A percentile compares a stretch with the other conserved stretches of the same genome.
These are phyloP conservation scores for Lates calcarifer DNA, from an alignment of 2,113 vertebrate genomes.

Conservation along the genomic window DNA sequence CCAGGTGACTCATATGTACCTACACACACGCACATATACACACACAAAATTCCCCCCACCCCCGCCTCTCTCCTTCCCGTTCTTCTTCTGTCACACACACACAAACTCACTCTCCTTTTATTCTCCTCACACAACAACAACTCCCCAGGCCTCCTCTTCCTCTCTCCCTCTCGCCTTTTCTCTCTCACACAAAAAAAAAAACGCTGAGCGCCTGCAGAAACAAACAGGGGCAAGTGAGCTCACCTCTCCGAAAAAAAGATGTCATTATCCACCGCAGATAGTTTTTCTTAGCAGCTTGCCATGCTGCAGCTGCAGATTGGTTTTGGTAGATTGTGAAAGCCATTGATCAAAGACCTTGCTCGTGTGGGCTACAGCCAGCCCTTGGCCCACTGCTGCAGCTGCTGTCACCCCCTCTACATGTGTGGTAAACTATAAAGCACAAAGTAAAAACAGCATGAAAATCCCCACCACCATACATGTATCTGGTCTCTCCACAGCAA, in stretches of 20 bases:
- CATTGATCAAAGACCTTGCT: constrained; percentile 46
- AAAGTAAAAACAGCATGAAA: constrained; percentile 10
- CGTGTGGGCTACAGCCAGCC: constrained; percentile 23
- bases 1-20: constrained; percentile 83
- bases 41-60: constrained; percentile 8
- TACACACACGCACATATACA: background rate
- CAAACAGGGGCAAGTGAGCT: background rate
- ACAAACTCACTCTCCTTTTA: constrained; percentile 8
- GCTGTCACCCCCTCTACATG: constrained; percentile 40
- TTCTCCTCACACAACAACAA: constrained; percentile 17
- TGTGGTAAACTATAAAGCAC: constrained; percentile 7
- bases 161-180: constrained; percentile 8
- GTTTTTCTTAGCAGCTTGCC: constrained; percentile 25
- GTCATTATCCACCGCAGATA: constrained; percentile 34
- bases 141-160: background rate
- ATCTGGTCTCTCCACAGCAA: constrained; percentile 65
- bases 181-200: constrained; percentile 30
- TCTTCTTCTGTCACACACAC: constrained; percentile 22
- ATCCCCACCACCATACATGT: background rate
- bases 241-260: constrained; percentile 22
- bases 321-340: constrained; percentile 30
- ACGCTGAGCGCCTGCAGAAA: constrained; percentile 7
- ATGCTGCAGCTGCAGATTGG: constrained; percentile 35
- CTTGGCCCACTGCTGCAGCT: constrained; percentile 4
- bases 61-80: background rate